Percentiles rank a stretch among this genome's conserved stretches.
These are phyloP conservation scores for Geophilus truncorum DNA, from an alignment of 2,888 invertebrate genomes.

Conservation along the genomic window DNA sequence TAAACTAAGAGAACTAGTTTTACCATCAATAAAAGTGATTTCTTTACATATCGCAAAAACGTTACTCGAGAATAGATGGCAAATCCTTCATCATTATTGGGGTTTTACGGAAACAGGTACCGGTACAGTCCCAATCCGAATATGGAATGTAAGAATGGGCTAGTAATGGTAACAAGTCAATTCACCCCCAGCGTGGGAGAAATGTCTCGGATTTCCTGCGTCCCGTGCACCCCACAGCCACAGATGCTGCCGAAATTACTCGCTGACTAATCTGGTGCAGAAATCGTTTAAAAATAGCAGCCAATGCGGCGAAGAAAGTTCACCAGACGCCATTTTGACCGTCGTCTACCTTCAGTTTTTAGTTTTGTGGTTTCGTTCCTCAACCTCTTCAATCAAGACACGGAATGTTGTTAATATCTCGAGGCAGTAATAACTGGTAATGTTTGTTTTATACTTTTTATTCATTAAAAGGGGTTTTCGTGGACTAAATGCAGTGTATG, in stretches of 20 bases:
- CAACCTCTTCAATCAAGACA: not conserved
- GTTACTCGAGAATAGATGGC: not conserved
- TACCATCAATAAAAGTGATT: too few relatives aligned
- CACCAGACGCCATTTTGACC: not conserved
- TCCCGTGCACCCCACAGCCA: not conserved
- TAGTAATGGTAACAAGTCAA: not conserved
- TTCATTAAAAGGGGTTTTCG: not conserved
- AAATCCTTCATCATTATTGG: not conserved
- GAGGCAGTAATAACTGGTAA: not conserved
- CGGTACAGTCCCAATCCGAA: not conserved
- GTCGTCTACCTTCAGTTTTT: not conserved
- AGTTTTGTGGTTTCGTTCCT: not conserved
- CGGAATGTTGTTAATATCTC: not conserved
- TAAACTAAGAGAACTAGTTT: too few relatives aligned
- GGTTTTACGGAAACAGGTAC: too few relatives aligned
- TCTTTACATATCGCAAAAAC: too few relatives aligned
- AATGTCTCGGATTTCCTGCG: constrained; percentile 16
- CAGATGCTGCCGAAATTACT: constrained; percentile 18
- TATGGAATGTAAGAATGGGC: not conserved
- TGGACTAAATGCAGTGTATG: too few relatives aligned
- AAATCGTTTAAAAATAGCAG: not conserved
- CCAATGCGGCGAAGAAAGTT: not conserved
- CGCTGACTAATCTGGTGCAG: constrained; percentile 13
- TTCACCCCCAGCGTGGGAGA: constrained; percentile 25
- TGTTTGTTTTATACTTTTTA: not conserved